These are phyloP conservation scores for Peromyscus eremicus DNA, from an alignment of 2,797 vertebrate genomes.

Conservation along the genomic window DNA sequence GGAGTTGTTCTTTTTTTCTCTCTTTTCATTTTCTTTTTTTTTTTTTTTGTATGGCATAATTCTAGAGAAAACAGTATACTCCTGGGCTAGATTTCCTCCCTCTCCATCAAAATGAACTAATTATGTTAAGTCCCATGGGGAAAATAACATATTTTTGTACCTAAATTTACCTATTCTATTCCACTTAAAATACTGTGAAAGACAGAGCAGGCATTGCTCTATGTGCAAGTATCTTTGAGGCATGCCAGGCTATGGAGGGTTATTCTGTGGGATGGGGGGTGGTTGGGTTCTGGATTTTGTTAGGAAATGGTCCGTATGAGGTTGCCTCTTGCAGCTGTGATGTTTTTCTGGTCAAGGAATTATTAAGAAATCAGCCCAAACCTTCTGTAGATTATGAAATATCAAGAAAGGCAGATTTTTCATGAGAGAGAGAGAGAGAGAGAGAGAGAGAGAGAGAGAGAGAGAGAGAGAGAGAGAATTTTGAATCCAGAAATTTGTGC, in stretches of 20 bases:
- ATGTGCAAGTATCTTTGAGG: not conserved
- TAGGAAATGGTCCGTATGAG: not conserved
- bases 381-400: not conserved
- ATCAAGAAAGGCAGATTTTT: not conserved
- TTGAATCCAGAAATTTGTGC: not conserved
- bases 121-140: not conserved
- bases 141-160: not conserved
- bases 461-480: not conserved
- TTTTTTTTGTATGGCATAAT: not conserved
- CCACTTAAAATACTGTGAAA: not conserved
- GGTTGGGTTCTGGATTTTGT: rapidly evolving
- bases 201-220: not conserved
- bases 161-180: not conserved
- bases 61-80: conserved; percentile 44
- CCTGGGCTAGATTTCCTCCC: not conserved
- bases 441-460: not conserved
- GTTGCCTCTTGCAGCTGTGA: not conserved
- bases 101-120: conserved; percentile 1
- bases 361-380: not conserved
- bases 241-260: no score
- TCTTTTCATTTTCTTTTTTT: not conserved
- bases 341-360: not conserved
- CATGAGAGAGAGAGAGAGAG: not conserved
- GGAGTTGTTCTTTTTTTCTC: not conserved
- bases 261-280: not conserved